phyloP scores from a whole-genome alignment of 2,113 vertebrate species.

The Chloroceryle aenea region DNA sequence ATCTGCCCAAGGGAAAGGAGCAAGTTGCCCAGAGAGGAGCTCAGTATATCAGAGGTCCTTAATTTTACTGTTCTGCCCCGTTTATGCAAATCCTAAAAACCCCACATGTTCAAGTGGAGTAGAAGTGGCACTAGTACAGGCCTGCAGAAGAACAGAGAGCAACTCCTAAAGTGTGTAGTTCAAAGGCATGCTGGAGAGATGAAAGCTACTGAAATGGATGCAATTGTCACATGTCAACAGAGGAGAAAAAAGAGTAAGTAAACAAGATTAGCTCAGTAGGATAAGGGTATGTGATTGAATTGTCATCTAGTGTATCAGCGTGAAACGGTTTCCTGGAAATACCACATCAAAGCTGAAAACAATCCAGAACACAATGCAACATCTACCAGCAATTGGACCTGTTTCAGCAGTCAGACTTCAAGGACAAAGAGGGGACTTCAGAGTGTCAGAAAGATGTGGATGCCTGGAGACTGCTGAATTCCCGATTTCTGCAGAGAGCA shows the following conservation, averaged over 20 bases:
- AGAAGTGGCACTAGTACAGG: not conserved
- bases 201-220: slow-evolving; percentile 60
- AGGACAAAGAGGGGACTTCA: slow-evolving; percentile 37
- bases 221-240: slow-evolving; percentile 57
- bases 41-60: slow-evolving; percentile 12
- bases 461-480: not conserved
- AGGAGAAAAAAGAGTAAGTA: slow-evolving; percentile 47
- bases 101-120: not conserved
- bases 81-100: slow-evolving; percentile 29
- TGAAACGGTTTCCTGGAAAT: slow-evolving; percentile 68
- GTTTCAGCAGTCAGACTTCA: slow-evolving; percentile 55
- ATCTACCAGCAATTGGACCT: slow-evolving; percentile 49
- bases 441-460: not conserved
- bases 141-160: slow-evolving; percentile 14
- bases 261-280: slow-evolving; percentile 68
- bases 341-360: slow-evolving; percentile 68
- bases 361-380: slow-evolving; percentile 50
- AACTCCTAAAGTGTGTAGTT: not conserved
- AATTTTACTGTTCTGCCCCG: slow-evolving; percentile 16
- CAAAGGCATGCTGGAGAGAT: slow-evolving; percentile 41
- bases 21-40: not conserved
- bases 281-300: slow-evolving; percentile 66
- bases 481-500: not conserved
- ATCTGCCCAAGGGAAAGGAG: slow-evolving; percentile 20
- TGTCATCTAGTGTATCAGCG: slow-evolving; percentile 57